phyloP scores from a whole-genome alignment of 2,113 vertebrate species.

The Ornithorhynchus anatinus region DNA sequence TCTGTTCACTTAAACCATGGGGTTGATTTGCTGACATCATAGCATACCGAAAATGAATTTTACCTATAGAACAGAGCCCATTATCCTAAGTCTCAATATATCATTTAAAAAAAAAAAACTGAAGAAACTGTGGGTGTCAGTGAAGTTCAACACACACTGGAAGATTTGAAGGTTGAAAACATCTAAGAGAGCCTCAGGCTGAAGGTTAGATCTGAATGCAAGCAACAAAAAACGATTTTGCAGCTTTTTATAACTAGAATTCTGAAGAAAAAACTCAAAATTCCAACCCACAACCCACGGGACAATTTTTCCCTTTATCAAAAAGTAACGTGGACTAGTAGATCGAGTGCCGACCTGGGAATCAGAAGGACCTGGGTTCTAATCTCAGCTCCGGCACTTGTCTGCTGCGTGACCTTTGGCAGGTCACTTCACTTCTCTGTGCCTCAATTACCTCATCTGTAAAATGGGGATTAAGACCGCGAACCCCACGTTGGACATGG shows the following conservation, averaged over 20 bases:
- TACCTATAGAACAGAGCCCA: background rate
- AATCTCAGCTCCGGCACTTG: too few relatives aligned
- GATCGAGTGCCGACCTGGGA: too few relatives aligned
- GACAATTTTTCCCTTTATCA: background rate
- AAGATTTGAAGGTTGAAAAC: background rate
- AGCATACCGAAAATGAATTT: background rate
- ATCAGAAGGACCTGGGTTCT: too few relatives aligned
- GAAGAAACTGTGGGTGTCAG: background rate
- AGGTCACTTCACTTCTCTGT: too few relatives aligned
- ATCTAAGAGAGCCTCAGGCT: background rate
- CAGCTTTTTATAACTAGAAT: background rate
- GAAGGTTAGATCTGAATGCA: background rate
- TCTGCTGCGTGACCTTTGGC: too few relatives aligned
- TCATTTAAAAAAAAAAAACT: background rate
- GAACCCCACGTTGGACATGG: too few relatives aligned
- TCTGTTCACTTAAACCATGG: background rate
- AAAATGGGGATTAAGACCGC: too few relatives aligned
- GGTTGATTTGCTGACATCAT: background rate
- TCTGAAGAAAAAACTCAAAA: background rate
- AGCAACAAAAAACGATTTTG: background rate
- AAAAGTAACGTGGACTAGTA: too few relatives aligned
- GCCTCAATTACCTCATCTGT: too few relatives aligned
- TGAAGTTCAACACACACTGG: background rate
- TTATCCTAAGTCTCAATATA: too few relatives aligned
- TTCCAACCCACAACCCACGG: background rate